Conservation (phyloP, 2,113 vertebrate species). For the Notarius lentiginosus region DNA sequence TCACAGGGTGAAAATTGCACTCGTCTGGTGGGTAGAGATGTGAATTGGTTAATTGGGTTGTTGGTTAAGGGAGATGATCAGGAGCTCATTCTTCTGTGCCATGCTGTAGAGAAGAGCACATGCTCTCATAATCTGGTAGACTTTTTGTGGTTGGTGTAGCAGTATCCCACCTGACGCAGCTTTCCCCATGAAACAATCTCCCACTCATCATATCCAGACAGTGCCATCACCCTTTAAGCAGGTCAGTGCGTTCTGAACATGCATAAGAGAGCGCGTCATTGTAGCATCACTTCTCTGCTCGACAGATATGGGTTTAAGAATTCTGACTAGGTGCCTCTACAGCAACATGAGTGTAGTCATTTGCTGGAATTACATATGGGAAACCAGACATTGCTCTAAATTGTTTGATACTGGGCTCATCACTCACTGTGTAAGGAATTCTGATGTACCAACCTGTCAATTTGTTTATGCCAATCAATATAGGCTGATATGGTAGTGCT, state of each 20-base stretch:
- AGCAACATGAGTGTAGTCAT: background rate
- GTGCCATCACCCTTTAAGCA: background rate
- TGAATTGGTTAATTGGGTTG: background rate
- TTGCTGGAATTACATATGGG: background rate
- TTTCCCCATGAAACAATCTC: background rate
- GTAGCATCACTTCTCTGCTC: background rate
- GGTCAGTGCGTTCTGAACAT: background rate
- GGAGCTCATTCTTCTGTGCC: constrained; percentile 16
- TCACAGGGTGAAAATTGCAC: background rate
- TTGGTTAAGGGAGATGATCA: background rate
- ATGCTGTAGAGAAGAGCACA: constrained; percentile 10
- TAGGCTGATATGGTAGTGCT: background rate
- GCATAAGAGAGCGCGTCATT: background rate
- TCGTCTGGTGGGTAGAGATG: background rate
- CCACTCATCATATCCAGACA: background rate
- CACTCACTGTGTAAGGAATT: background rate
- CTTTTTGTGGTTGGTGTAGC: constrained; percentile 14
- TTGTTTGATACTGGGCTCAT: constrained; percentile 5
- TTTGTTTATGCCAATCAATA: background rate
- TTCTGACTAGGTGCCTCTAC: background rate
- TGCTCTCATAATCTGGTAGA: constrained; percentile 8
- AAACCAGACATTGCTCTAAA: background rate
- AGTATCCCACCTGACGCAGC: background rate
- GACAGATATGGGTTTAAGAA: background rate
- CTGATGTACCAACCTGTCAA: background rate